Evolutionary conservation across 1,140 invertebrate genomes (phyloP).

Genomic region (Drosophila murphyi): DNA sequence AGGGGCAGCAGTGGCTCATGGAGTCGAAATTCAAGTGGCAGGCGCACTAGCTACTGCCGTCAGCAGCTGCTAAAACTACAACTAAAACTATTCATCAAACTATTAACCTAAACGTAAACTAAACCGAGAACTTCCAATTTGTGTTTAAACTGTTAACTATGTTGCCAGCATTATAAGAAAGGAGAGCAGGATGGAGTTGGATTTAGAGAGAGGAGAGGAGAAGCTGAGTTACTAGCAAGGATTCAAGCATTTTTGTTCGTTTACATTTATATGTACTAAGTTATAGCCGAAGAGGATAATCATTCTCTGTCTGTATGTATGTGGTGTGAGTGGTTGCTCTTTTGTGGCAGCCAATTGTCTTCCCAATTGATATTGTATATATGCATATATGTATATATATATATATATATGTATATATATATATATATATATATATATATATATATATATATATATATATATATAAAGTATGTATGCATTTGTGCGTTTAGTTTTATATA

Average conservation of each 20-base stretch:
- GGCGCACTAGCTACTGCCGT: conserved; percentile 85
- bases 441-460: conserved; percentile 41
- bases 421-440: conserved; percentile 39
- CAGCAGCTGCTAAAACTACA: conserved; percentile 9
- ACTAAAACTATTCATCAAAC: conserved; percentile 20
- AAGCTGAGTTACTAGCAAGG: conserved; percentile 21
- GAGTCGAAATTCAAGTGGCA: conserved; percentile 98
- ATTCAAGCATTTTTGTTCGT: conserved; percentile 36
- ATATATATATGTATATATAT: conserved; percentile 29
- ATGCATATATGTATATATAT: conserved; percentile 40
- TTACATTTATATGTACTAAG: conserved; percentile 35
- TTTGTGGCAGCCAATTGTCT: conserved; percentile 28
- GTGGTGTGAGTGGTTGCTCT: conserved; percentile 11
- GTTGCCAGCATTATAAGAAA: conserved; percentile 27
- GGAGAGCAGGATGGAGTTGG: neutral
- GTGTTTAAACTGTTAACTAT: conserved; percentile 64
- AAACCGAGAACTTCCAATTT: conserved; percentile 77
- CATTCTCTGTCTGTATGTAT: conserved; percentile 48
- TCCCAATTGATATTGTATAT: conserved; percentile 30
- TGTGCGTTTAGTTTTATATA: conserved; percentile 31
- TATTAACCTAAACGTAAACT: conserved; percentile 60
- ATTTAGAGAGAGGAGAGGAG: neutral
- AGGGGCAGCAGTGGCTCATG: conserved; percentile 97
- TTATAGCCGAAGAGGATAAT: conserved; percentile 38
- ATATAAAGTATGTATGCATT: conserved; percentile 2